phyloP scores from a whole-genome alignment of 2,888 invertebrate genomes.

The Lithosia quadra region DNA sequence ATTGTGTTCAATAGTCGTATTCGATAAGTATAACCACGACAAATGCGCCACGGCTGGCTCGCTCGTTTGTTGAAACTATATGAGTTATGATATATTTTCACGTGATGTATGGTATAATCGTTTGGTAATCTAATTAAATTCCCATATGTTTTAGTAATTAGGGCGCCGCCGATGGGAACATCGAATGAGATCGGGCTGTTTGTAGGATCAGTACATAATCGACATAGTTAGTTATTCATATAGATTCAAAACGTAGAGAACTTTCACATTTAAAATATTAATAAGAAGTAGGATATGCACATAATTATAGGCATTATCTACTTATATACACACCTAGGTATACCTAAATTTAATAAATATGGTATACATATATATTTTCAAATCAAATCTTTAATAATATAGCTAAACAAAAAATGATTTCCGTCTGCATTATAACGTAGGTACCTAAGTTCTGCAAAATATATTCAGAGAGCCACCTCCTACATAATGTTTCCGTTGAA shows the following conservation, averaged over 20 bases:
- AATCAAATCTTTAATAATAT: neutral
- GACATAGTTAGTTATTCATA: neutral
- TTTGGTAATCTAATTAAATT: neutral
- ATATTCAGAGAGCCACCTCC: neutral
- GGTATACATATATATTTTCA: neutral
- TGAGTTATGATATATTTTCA: neutral
- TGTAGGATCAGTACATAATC: neutral
- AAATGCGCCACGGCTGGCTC: neutral
- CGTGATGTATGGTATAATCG: neutral
- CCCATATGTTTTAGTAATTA: conserved; percentile 1
- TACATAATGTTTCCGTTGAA: neutral
- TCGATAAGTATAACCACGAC: neutral
- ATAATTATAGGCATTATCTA: neutral
- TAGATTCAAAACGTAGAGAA: neutral
- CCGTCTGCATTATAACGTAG: neutral
- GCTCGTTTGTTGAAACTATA: neutral
- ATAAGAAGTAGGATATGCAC: neutral
- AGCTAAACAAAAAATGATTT: no score
- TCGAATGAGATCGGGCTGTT: neutral
- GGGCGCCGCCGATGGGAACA: neutral
- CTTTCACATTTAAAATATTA: no score
- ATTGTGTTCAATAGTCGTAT: neutral
- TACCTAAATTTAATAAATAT: no score
- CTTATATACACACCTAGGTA: neutral
- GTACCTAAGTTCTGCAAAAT: neutral